These are phyloP conservation scores for Atethmia centrago DNA, from an alignment of 2,888 invertebrate species.

Conservation along the genomic window DNA sequence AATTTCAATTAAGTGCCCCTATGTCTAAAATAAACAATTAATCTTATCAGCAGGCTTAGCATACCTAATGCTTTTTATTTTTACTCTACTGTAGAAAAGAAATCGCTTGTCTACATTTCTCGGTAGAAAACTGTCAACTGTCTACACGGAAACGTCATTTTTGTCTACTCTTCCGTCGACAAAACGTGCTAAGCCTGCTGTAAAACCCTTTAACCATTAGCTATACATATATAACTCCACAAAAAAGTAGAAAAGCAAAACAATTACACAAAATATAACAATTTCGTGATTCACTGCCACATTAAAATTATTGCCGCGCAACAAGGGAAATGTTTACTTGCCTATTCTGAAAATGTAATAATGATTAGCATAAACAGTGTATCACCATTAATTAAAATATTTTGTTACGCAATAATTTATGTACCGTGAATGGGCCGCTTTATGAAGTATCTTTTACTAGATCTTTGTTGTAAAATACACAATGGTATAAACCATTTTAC, in stretches of 20 bases:
- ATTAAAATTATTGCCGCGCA: conserved; percentile 21
- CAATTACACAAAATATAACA: conserved; percentile 26
- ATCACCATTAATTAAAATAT: conserved; percentile 41
- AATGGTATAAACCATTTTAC: too few species aligned
- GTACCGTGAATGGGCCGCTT: conserved; percentile 30
- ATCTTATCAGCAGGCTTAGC: too few species aligned
- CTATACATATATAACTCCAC: too few species aligned
- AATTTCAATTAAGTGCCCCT: background rate
- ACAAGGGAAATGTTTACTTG: conserved; percentile 31
- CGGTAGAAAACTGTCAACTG: too few species aligned
- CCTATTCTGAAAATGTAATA: conserved; percentile 51
- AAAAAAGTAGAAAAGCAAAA: conserved; percentile 1
- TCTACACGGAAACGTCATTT: too few species aligned
- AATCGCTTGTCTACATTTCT: too few species aligned
- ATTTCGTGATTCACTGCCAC: conserved; percentile 43
- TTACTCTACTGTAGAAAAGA: too few species aligned
- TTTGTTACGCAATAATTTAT: conserved; percentile 53
- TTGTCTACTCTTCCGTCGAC: too few species aligned
- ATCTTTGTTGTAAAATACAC: conserved; percentile 4
- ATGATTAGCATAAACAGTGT: conserved; percentile 48
- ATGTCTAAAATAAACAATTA: background rate
- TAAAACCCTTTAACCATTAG: conserved; percentile 6
- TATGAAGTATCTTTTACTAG: conserved; percentile 13
- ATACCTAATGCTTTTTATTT: too few species aligned
- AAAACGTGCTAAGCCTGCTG: too few species aligned